Percentiles rank a stretch among this genome's conserved stretches.
Evolutionary conservation across 2,113 vertebrate species (phyloP).

Genomic region (Lepidothrix coronata): DNA sequence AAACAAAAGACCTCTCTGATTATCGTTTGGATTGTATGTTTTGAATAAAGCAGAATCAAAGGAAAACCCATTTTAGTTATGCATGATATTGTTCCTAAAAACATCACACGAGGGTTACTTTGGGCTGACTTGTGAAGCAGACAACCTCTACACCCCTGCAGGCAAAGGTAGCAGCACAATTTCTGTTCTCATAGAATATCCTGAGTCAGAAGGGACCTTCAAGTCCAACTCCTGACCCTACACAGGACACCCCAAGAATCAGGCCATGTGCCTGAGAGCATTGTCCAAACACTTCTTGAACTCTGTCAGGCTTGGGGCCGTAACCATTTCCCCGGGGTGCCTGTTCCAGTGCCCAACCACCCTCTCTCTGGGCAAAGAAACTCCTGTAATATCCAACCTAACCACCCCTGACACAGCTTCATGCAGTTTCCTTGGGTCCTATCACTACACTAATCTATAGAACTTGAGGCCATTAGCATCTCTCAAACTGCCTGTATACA

Average conservation of each 20-base stretch:
- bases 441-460: not conserved
- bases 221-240: not conserved
- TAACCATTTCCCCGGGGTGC: not conserved
- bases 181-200: not conserved
- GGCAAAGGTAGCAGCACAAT: not conserved
- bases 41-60: not conserved
- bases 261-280: fast-evolving
- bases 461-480: not conserved
- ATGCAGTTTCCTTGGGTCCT: fast-evolving
- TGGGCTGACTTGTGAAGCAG: not conserved
- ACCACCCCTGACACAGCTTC: too few species aligned
- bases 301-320: not conserved
- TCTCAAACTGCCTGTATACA: not conserved
- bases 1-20: not conserved
- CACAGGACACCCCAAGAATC: not conserved
- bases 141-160: fast-evolving
- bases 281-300: not conserved
- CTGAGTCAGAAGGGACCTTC: not conserved
- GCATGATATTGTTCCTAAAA: not conserved
- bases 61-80: not conserved
- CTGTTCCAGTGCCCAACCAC: fast-evolving
- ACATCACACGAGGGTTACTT: not conserved
- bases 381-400: not conserved
- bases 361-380: not conserved
- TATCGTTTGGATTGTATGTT: not conserved